Conservation (phyloP, 1,140 invertebrate species). For the Lamellibrachia luymesi region DNA sequence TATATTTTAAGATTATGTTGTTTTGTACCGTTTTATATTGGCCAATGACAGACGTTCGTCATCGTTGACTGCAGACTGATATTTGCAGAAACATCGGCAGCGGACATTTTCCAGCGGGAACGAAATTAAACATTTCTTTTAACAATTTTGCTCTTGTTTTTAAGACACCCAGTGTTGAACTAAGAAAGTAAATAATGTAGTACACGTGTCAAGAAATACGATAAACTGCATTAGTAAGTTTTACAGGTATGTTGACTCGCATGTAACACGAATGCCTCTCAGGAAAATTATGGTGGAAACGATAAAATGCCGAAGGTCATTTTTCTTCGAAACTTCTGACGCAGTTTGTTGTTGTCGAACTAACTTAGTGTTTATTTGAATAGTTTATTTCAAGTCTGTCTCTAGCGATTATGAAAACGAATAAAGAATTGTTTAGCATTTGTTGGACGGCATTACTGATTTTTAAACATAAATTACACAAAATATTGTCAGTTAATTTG, state of each 20-base stretch:
- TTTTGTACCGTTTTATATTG: background rate
- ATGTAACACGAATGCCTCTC: slow-evolving; percentile 1
- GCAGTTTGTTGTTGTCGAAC: background rate
- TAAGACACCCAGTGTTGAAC: background rate
- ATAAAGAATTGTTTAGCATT: background rate
- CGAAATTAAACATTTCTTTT: background rate
- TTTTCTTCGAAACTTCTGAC: slow-evolving; percentile 5
- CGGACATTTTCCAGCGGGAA: background rate
- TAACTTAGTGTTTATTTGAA: background rate
- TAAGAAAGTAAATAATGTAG: background rate
- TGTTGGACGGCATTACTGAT: background rate
- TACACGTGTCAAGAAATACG: background rate
- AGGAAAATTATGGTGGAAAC: slow-evolving; percentile 1
- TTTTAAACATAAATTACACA: background rate
- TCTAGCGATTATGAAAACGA: background rate
- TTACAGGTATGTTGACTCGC: background rate
- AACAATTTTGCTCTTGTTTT: background rate
- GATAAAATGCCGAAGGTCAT: background rate
- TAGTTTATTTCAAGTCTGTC: background rate
- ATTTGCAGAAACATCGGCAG: background rate
- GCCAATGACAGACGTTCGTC: background rate
- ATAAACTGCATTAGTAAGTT: background rate
- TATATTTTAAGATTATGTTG: background rate
- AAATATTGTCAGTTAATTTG: background rate
- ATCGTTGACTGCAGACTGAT: background rate